Conservation (phyloP, 2,888 invertebrate genomes). For the Ormyrus nitidulus region DNA sequence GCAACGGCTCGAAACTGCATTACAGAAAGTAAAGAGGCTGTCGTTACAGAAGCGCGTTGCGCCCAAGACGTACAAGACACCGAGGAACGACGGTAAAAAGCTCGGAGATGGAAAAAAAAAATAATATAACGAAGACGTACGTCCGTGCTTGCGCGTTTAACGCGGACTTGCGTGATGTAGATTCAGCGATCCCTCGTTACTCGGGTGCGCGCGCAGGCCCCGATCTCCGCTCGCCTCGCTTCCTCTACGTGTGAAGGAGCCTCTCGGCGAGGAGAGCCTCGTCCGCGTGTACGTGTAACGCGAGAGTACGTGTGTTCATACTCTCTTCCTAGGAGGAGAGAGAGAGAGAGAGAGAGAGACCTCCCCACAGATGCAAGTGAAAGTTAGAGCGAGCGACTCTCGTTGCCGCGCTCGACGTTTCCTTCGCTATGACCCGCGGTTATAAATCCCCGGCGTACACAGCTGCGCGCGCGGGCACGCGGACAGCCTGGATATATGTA, state of each 20-base stretch:
- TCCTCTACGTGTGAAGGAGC: neutral
- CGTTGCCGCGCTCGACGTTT: constrained; percentile 28
- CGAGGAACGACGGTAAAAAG: too few species aligned
- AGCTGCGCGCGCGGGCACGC: neutral
- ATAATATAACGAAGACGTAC: neutral
- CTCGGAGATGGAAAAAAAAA: too few species aligned
- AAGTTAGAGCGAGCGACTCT: constrained; percentile 33
- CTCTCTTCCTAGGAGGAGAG: constrained; percentile 29
- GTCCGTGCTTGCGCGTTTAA: neutral
- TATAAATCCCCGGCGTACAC: constrained; percentile 29
- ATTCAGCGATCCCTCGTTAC: neutral
- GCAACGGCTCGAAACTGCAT: too few species aligned
- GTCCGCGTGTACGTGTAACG: too few species aligned
- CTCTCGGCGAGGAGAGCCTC: neutral
- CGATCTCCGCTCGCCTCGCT: neutral
- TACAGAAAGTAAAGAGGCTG: too few species aligned
- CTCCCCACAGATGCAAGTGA: constrained; percentile 47
- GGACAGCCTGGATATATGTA: neutral
- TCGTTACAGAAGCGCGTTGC: too few species aligned
- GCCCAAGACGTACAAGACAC: too few species aligned
- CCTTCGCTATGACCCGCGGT: constrained; percentile 46
- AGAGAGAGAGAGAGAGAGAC: neutral
- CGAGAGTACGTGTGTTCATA: neutral
- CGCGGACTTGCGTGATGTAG: neutral
- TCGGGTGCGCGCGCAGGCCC: too few species aligned